A percentile compares a stretch with the other conserved stretches of the same genome.
Evolutionary conservation across 2,797 vertebrate species (phyloP).

Genomic region (Pagetopsis macropterus): DNA sequence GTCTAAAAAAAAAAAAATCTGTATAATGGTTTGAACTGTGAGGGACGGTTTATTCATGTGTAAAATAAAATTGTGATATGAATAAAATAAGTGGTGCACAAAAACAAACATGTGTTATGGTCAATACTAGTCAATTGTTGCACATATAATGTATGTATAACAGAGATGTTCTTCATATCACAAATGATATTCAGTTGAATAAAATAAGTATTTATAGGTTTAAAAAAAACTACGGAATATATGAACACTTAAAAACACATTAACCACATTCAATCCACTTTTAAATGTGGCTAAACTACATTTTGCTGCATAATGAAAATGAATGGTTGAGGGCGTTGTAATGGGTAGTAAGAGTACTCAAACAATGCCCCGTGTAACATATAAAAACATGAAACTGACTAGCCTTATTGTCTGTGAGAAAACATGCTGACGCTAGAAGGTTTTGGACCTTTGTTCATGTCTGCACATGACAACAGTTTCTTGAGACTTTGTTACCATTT

Average conservation of each 20-base stretch:
- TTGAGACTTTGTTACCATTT: too few relatives aligned
- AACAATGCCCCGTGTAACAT: conserved; percentile 14
- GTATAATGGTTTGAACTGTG: conserved; percentile 12
- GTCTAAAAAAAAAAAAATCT: conserved; percentile 33
- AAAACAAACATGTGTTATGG: conserved; percentile 12
- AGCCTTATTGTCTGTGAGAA: conserved; percentile 13
- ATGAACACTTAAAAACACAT: conserved; percentile 30
- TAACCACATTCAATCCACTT: conserved; percentile 28
- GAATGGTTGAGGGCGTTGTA: background rate
- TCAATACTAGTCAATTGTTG: conserved; percentile 12
- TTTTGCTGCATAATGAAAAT: conserved; percentile 9
- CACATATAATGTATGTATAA: conserved; percentile 2
- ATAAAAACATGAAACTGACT: conserved; percentile 17
- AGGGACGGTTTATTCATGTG: conserved; percentile 42
- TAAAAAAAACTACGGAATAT: conserved; percentile 21
- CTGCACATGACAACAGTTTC: conserved; percentile 9
- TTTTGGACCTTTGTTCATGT: background rate
- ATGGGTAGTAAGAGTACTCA: conserved; percentile 10
- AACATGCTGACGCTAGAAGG: conserved; percentile 7
- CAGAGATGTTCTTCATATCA: conserved; percentile 36
- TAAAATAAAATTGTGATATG: conserved; percentile 1
- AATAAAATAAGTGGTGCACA: conserved; percentile 46
- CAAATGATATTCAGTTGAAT: conserved; percentile 30
- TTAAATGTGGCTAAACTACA: conserved; percentile 38
- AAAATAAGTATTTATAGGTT: conserved; percentile 19